Conservation (phyloP, 2,113 vertebrate species). For the Phyllopteryx taeniolatus region DNA sequence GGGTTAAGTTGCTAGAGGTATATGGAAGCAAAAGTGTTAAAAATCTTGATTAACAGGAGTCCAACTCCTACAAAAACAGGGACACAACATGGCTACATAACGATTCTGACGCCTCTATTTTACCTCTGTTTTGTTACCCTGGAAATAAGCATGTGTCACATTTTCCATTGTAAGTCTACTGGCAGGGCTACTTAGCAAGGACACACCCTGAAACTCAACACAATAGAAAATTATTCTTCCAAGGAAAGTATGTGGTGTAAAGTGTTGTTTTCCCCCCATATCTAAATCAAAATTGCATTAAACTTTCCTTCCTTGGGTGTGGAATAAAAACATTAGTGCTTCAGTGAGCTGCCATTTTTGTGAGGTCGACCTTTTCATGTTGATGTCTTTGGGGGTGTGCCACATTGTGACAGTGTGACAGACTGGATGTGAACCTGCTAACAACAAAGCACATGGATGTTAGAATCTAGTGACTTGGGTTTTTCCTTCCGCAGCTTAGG, state of each 20-base stretch:
- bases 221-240: neutral
- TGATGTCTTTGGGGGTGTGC: slow-evolving; percentile 28
- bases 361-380: neutral
- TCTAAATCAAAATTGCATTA: neutral
- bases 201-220: slow-evolving; percentile 50
- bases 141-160: slow-evolving; percentile 24
- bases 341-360: neutral
- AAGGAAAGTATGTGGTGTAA: no score
- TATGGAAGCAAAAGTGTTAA: neutral
- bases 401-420: neutral
- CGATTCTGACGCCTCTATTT: slow-evolving; percentile 18
- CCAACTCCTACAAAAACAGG: slow-evolving; percentile 8
- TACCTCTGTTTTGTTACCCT: slow-evolving; percentile 15
- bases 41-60: slow-evolving; percentile 1
- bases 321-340: neutral
- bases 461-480: slow-evolving; percentile 1
- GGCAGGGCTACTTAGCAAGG: neutral
- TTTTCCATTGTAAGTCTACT: slow-evolving; percentile 3
- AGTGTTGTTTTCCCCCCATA: neutral
- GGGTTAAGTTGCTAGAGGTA: neutral
- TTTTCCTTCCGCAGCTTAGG: neutral
- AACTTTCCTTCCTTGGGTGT: neutral
- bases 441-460: slow-evolving; percentile 1
- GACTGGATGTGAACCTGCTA: slow-evolving; percentile 5
- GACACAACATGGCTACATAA: slow-evolving; percentile 3